phyloP scores from a whole-genome alignment of 2,113 vertebrate species.

The Nannospalax galili region DNA sequence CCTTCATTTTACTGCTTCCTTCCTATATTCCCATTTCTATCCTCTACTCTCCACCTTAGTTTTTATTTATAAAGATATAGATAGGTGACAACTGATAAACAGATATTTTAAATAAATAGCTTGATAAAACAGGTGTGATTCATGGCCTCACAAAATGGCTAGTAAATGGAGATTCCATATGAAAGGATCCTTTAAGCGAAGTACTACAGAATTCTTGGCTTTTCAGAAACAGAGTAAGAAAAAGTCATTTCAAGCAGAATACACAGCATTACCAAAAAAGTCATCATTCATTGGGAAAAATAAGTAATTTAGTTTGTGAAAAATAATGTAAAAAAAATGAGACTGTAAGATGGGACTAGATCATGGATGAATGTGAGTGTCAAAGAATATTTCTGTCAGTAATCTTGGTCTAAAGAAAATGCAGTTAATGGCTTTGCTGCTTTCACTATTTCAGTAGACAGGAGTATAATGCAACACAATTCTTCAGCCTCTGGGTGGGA shows the following conservation, averaged over 20 bases:
- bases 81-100: background rate
- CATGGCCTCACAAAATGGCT: conserved; percentile 14
- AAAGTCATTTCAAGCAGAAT: conserved; percentile 37
- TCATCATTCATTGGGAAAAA: conserved; percentile 11
- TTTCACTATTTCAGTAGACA: background rate
- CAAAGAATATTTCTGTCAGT: conserved; percentile 29
- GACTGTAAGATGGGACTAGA: background rate
- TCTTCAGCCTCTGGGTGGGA: background rate
- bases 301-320: conserved; percentile 44
- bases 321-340: conserved; percentile 30
- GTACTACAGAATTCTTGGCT: background rate
- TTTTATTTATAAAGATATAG: background rate
- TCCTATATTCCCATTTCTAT: background rate
- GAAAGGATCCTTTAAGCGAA: conserved; percentile 13
- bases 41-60: background rate
- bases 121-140: conserved; percentile 16
- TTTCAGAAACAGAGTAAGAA: background rate
- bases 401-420: background rate
- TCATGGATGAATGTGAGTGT: background rate
- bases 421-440: background rate
- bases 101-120: background rate
- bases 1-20: conserved; percentile 36
- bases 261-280: conserved; percentile 39
- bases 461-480: background rate
- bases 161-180: background rate